phyloP scores from a whole-genome alignment of 2,113 vertebrate species.

The Antechinus stuartii region DNA sequence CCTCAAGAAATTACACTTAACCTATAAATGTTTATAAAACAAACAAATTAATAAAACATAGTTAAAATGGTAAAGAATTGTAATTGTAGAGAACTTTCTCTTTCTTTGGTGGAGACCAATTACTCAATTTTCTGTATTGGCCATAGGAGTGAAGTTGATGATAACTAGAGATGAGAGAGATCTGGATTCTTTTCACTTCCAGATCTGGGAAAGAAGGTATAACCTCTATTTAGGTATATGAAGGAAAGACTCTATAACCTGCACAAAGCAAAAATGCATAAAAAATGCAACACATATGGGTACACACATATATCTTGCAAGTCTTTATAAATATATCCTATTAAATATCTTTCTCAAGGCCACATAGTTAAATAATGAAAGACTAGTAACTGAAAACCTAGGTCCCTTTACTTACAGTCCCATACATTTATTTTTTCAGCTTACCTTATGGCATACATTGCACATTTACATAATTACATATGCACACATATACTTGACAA shows the following conservation, averaged over 20 bases:
- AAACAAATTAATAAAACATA: no score
- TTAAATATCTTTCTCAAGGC: background rate
- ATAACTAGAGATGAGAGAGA: background rate
- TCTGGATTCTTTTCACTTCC: background rate
- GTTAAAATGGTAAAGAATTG: no score
- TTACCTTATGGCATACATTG: background rate
- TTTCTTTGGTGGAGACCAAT: background rate
- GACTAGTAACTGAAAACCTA: background rate
- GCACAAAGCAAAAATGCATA: background rate
- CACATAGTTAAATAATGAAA: background rate
- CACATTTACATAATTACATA: background rate
- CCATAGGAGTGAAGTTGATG: background rate
- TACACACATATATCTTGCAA: background rate
- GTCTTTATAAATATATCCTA: background rate
- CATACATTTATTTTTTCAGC: background rate
- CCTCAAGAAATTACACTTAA: no score
- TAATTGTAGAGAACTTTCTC: background rate
- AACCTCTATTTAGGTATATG: background rate
- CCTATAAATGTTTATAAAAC: no score
- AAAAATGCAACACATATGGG: background rate
- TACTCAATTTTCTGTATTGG: background rate
- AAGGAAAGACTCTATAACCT: background rate
- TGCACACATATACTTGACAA: background rate
- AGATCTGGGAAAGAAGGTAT: background rate
- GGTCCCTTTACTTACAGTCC: background rate